Percentiles rank a stretch among this genome's conserved stretches.
phyloP scores from a whole-genome alignment of 2,113 vertebrate genomes.

The Brachypodius melanocephalos region DNA sequence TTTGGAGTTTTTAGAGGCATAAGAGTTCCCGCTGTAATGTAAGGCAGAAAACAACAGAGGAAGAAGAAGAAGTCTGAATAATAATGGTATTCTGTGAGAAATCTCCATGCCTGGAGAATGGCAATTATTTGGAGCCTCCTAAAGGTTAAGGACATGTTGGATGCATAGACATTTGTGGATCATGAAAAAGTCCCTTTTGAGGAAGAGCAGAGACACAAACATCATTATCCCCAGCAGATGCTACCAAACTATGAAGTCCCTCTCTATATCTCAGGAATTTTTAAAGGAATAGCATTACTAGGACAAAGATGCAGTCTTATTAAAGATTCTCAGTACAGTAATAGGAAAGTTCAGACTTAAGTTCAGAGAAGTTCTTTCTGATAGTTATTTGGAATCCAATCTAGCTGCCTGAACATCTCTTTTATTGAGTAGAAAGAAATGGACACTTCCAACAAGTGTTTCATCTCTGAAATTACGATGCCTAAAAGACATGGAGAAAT shows the following conservation, averaged over 20 bases:
- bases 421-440: not conserved
- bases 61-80: not conserved
- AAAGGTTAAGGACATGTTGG: slow-evolving; percentile 16
- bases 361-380: not conserved
- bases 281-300: not conserved
- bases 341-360: not conserved
- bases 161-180: not conserved
- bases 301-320: not conserved
- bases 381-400: not conserved
- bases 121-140: slow-evolving; percentile 7
- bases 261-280: not conserved
- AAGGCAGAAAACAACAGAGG: slow-evolving; percentile 12
- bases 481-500: not conserved
- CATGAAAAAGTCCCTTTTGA: not conserved
- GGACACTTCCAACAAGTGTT: not conserved
- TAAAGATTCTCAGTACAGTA: not conserved
- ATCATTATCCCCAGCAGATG: not conserved
- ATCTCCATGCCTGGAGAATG: not conserved
- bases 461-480: not conserved
- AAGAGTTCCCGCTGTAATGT: not conserved
- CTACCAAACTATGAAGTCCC: not conserved
- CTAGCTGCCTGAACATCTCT: not conserved
- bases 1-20: slow-evolving; percentile 20
- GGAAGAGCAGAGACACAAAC: not conserved
- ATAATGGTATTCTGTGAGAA: not conserved